These are phyloP conservation scores for Drosophila leontia DNA, from an alignment of 1,140 invertebrate genomes.

Conservation along the genomic window DNA sequence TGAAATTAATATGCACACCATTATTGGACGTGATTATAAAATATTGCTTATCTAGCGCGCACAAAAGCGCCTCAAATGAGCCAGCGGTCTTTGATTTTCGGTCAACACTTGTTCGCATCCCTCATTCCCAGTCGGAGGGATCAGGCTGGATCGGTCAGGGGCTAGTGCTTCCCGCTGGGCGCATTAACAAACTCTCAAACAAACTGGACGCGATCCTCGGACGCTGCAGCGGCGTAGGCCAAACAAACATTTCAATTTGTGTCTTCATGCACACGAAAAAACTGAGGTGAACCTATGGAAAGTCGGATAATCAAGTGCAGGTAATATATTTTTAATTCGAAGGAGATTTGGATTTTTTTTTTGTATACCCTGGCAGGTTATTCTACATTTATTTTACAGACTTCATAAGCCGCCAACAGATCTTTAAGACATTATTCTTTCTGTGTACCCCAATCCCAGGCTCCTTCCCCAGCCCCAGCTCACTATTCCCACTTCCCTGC, in stretches of 20 bases:
- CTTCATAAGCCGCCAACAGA: not conserved
- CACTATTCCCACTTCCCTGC: not conserved
- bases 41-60: constrained; percentile 76
- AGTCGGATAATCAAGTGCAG: not conserved
- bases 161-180: constrained; percentile 54
- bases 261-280: constrained; percentile 27
- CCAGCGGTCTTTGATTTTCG: constrained; percentile 68
- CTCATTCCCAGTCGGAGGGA: not conserved
- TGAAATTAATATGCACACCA: constrained; percentile 81
- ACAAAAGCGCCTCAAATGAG: constrained; percentile 75
- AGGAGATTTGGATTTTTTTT: not conserved
- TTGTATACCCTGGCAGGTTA: too few species aligned
- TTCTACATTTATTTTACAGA: not conserved
- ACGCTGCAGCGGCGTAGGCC: constrained; percentile 21
- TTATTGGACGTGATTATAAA: constrained; percentile 82
- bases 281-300: not conserved
- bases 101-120: constrained; percentile 64
- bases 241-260: constrained; percentile 79
- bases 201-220: constrained; percentile 30
- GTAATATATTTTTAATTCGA: not conserved
- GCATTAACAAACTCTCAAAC: constrained; percentile 74
- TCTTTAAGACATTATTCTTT: not conserved
- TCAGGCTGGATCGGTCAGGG: constrained; percentile 11
- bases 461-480: not conserved
- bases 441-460: constrained; percentile 2